Evolutionary conservation across 2,888 invertebrate genomes (phyloP).

Genomic region (Clistopyga incitator): DNA sequence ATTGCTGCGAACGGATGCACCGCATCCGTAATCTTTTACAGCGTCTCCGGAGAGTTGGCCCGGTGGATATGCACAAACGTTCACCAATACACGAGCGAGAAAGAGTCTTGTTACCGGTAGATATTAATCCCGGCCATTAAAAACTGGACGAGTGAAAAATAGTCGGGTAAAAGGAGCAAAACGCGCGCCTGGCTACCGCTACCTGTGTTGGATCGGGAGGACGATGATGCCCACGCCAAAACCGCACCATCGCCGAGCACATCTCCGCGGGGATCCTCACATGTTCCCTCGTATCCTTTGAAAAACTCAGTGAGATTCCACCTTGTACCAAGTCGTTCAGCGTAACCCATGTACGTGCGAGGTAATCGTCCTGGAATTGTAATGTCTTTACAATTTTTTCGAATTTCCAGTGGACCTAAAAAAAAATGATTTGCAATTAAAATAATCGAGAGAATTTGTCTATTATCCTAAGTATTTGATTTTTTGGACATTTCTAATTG

Average conservation of each 20-base stretch:
- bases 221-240: slow-evolving; percentile 64
- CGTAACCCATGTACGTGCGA: neutral
- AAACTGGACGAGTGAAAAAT: slow-evolving; percentile 84
- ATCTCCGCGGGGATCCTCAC: slow-evolving; percentile 61
- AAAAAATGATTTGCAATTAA: neutral
- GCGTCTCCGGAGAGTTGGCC: slow-evolving; percentile 73
- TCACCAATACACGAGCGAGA: slow-evolving; percentile 71
- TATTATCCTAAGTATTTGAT: too few species aligned
- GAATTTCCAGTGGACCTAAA: neutral
- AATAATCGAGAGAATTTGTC: too few species aligned
- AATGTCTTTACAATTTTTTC: neutral
- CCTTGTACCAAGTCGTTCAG: slow-evolving; percentile 7
- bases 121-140: slow-evolving; percentile 84
- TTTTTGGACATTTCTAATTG: too few species aligned
- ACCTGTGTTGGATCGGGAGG: slow-evolving; percentile 78
- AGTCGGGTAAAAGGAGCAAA: slow-evolving; percentile 77
- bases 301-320: slow-evolving; percentile 53
- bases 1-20: slow-evolving; percentile 83
- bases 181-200: slow-evolving; percentile 72
- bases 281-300: slow-evolving; percentile 41
- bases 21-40: slow-evolving; percentile 83
- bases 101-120: slow-evolving; percentile 83
- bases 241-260: slow-evolving; percentile 58
- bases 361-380: neutral
- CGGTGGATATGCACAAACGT: slow-evolving; percentile 68